Conservation (phyloP, 2,113 vertebrate genomes). For the Phaethon lepturus region DNA sequence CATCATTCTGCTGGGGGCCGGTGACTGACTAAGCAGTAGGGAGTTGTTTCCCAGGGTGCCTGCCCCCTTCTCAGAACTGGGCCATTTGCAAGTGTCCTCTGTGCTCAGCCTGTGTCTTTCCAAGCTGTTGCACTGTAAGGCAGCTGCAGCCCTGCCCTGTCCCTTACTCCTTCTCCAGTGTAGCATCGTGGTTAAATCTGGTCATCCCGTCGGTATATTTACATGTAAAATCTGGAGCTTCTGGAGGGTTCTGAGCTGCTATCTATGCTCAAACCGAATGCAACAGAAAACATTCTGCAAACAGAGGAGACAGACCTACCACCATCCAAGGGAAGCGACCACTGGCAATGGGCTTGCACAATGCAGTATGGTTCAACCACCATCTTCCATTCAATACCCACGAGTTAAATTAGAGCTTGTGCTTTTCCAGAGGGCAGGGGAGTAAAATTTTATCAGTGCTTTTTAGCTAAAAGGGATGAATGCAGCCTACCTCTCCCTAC, state of each 20-base stretch:
- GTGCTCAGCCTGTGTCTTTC: neutral
- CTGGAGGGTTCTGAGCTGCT: slow-evolving; percentile 18
- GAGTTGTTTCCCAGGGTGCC: neutral
- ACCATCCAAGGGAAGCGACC: slow-evolving; percentile 23
- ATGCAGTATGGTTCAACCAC: slow-evolving; percentile 43
- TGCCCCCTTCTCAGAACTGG: neutral
- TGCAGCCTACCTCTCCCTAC: neutral
- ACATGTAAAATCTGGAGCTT: slow-evolving; percentile 25
- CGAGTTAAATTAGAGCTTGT: slow-evolving; percentile 72
- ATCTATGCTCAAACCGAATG: neutral
- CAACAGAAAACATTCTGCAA: slow-evolving; percentile 14
- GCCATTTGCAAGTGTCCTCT: neutral
- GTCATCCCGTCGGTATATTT: neutral
- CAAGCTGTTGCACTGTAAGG: neutral
- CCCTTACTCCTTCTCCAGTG: neutral
- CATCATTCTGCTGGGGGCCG: neutral
- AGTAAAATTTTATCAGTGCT: slow-evolving; percentile 21
- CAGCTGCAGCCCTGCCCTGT: neutral
- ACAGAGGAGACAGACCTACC: slow-evolving; percentile 6
- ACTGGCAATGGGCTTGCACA: slow-evolving; percentile 14
- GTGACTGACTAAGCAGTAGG: neutral
- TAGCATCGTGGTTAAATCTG: rapidly evolving
- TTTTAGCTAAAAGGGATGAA: neutral
- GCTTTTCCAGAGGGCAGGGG: slow-evolving; percentile 72
- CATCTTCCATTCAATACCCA: slow-evolving; percentile 11